These are phyloP conservation scores for Chrysomallon squamiferum DNA, from an alignment of 1,140 invertebrate genomes.

Conservation along the genomic window DNA sequence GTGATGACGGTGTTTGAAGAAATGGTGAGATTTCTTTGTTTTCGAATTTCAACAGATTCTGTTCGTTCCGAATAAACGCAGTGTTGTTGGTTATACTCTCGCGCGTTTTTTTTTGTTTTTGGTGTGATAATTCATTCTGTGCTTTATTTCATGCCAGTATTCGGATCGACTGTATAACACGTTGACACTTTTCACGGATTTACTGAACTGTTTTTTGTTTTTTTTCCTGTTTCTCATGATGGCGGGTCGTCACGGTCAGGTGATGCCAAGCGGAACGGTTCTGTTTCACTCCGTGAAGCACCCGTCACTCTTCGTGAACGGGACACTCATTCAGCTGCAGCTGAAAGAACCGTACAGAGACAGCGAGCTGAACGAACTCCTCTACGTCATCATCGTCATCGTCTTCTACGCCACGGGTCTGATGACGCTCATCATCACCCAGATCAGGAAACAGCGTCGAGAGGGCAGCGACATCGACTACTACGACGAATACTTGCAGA, in stretches of 20 bases:
- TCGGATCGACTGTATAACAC: no score
- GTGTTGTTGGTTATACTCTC: no score
- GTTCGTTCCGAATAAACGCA: no score
- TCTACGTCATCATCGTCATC: conserved; percentile 58
- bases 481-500: conserved; percentile 54
- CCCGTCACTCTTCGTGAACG: conserved; percentile 29
- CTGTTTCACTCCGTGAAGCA: conserved; percentile 1
- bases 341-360: conserved; percentile 37
- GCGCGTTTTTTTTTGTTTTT: no score
- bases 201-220: no score
- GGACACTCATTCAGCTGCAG: conserved; percentile 36
- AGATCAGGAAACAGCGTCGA: conserved; percentile 47
- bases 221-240: no score
- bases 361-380: conserved; percentile 51
- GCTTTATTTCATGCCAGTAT: no score
- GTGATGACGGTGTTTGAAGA: no score
- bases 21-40: no score
- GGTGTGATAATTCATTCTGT: no score
- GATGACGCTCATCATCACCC: conserved; percentile 55
- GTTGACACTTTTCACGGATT: no score
- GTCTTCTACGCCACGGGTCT: conserved; percentile 57
- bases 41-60: no score
- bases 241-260: not conserved
- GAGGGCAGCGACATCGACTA: conserved; percentile 53
- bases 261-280: not conserved